Conservation (phyloP, 64 coral and sea anemone species). For the Actinia tenebrosa region DNA sequence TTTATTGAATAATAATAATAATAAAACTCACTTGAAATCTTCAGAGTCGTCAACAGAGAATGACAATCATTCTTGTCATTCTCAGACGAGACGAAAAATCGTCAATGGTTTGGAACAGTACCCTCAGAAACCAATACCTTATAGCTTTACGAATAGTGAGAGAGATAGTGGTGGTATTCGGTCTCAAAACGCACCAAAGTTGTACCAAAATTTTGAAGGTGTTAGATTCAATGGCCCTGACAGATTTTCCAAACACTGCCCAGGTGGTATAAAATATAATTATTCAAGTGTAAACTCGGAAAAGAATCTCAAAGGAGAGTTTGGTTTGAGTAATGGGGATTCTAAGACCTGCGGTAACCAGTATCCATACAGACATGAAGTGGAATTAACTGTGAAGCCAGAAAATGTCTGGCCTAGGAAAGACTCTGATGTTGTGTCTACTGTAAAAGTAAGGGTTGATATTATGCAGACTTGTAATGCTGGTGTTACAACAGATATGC, state of each 20-base stretch:
- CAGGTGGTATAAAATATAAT: background rate
- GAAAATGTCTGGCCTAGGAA: background rate
- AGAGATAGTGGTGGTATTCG: background rate
- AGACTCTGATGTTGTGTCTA: background rate
- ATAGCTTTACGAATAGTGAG: background rate
- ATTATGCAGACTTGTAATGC: background rate
- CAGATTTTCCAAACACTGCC: background rate
- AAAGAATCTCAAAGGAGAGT: background rate
- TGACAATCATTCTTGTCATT: background rate
- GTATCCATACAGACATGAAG: background rate
- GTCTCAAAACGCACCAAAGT: background rate
- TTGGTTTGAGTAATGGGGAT: background rate
- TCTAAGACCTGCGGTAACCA: background rate
- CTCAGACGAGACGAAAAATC: background rate
- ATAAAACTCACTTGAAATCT: background rate
- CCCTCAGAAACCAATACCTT: background rate
- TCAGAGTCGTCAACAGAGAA: background rate
- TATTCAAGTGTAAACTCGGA: background rate
- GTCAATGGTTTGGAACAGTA: background rate
- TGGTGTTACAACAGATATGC: background rate
- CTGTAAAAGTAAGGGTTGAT: constrained; percentile 21
- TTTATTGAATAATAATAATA: background rate
- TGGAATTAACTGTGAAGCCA: constrained; percentile 15
- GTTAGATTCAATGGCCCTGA: background rate
- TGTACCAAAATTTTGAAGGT: background rate